Percentiles rank a stretch among this genome's conserved stretches.
phyloP scores from a whole-genome alignment of 1,140 invertebrate genomes.

The Conopomorpha cramerella region DNA sequence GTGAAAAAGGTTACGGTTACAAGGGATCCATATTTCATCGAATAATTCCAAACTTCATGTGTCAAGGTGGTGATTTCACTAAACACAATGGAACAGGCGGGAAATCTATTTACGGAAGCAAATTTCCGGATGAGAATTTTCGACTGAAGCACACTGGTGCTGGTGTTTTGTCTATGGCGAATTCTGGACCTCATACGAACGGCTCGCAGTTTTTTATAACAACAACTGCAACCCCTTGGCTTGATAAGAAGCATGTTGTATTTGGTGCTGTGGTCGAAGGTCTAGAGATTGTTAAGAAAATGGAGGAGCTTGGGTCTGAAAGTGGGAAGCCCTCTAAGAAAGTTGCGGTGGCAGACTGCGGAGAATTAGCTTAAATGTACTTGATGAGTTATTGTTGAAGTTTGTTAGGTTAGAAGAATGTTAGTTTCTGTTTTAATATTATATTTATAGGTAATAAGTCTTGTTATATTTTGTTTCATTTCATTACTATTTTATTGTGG shows the following conservation, averaged over 20 bases:
- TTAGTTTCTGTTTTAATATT: no score
- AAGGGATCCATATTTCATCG: conserved; percentile 73
- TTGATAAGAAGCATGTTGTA: conserved; percentile 80
- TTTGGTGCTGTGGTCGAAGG: conserved; percentile 79
- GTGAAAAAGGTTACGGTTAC: conserved; percentile 75
- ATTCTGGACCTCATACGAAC: conserved; percentile 74
- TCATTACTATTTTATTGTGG: no score
- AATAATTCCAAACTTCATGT: conserved; percentile 83
- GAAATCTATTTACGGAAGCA: conserved; percentile 72
- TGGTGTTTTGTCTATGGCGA: conserved; percentile 72
- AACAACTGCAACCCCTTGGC: conserved; percentile 73
- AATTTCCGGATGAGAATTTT: conserved; percentile 81
- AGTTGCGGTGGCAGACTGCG: conserved; percentile 71
- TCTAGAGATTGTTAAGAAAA: conserved; percentile 74
- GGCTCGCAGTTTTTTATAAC: conserved; percentile 80
- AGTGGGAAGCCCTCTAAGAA: conserved; percentile 75
- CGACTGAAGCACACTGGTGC: conserved; percentile 69
- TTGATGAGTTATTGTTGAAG: no score
- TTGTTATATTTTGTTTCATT: no score
- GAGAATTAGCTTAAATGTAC: conserved; percentile 56
- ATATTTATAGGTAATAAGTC: no score
- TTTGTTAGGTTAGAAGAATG: no score
- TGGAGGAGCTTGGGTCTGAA: conserved; percentile 68
- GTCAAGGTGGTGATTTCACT: conserved; percentile 75
- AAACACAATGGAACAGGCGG: conserved; percentile 74